A percentile compares a stretch with the other conserved stretches of the same genome.
Conservation (phyloP, 2,888 invertebrate species). For the Catocala nupta region DNA sequence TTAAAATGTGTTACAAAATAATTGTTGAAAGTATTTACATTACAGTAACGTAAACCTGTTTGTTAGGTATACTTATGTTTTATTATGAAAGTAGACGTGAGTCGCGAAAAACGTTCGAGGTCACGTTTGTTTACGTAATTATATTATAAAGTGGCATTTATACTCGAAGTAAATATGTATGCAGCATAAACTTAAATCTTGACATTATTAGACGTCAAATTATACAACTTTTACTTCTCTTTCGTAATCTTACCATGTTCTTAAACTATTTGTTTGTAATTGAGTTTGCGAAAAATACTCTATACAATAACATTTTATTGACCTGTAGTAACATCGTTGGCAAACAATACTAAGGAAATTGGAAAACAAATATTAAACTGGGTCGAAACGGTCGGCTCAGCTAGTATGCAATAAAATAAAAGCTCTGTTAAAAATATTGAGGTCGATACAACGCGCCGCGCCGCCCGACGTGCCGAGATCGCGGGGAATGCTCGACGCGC, state of each 20-base stretch:
- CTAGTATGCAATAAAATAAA: conserved; percentile 39
- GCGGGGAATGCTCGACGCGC: conserved; percentile 34
- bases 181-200: neutral
- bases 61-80: conserved; percentile 21
- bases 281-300: conserved; percentile 2
- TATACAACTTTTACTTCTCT: conserved; percentile 4
- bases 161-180: conserved; percentile 25
- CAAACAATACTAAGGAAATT: conserved; percentile 23
- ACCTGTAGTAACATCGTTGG: conserved; percentile 2
- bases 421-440: conserved; percentile 38
- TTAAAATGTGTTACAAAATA: conserved; percentile 18
- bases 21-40: conserved; percentile 14
- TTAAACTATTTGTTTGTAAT: neutral
- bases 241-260: neutral
- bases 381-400: conserved; percentile 19
- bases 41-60: conserved; percentile 11
- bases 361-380: conserved; percentile 35
- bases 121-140: conserved; percentile 21
- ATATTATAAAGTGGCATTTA: conserved; percentile 13
- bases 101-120: conserved; percentile 23
- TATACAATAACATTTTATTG: conserved; percentile 22
- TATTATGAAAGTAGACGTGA: conserved; percentile 22
- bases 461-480: conserved; percentile 13
- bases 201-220: neutral
- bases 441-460: conserved; percentile 27